These are phyloP conservation scores for Dendrocopos noguchii DNA, from an alignment of 2,113 vertebrate species.

Conservation along the genomic window DNA sequence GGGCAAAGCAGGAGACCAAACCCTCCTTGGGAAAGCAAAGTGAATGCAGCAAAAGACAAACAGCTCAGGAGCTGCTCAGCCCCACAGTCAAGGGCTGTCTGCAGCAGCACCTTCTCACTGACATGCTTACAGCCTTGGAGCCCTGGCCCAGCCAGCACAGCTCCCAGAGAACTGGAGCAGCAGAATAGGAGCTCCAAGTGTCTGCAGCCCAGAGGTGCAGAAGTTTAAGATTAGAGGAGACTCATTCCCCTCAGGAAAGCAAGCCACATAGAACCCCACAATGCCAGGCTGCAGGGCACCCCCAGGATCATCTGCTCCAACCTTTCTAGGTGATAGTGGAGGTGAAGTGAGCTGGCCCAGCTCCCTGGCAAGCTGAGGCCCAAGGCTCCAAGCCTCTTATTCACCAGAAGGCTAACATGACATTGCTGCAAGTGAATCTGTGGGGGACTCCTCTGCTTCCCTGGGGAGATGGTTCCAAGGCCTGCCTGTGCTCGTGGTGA, in stretches of 20 bases:
- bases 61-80: neutral
- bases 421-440: too few species aligned
- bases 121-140: neutral
- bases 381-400: too few species aligned
- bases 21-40: neutral
- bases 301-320: too few species aligned
- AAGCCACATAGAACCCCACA: neutral
- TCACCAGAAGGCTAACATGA: too few species aligned
- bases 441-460: too few species aligned
- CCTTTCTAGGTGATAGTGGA: too few species aligned
- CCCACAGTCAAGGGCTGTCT: neutral
- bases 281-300: too few species aligned
- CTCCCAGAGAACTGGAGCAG: neutral
- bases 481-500: too few species aligned
- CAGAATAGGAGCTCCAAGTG: neutral
- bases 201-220: neutral
- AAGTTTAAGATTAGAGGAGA: neutral
- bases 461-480: too few species aligned
- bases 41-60: neutral
- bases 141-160: accelerated
- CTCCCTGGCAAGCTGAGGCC: too few species aligned
- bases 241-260: neutral
- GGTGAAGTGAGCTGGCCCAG: too few species aligned
- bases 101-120: neutral
- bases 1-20: neutral